phyloP scores from a whole-genome alignment of 2,797 vertebrate genomes.

The Perodicticus potto region DNA sequence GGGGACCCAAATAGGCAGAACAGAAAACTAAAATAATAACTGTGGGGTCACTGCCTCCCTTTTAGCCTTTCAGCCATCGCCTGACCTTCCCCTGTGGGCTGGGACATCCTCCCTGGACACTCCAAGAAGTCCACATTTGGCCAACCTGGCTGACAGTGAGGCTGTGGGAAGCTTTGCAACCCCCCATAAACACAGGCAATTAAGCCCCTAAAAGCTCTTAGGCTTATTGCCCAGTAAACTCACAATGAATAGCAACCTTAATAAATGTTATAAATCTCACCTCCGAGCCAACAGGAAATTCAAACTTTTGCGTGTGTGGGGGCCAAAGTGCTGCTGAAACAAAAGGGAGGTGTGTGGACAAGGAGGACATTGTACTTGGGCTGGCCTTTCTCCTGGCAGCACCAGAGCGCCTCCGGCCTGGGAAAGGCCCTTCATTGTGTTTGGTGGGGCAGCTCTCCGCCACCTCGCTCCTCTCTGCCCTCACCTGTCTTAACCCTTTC shows the following conservation, averaged over 20 bases:
- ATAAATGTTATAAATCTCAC: conserved; percentile 91
- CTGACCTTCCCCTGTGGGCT: conserved; percentile 1
- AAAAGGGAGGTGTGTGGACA: conserved; percentile 86
- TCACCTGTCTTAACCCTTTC: conserved; percentile 73
- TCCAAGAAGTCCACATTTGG: conserved; percentile 84
- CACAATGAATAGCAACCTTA: conserved; percentile 88
- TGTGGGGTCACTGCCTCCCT: conserved; percentile 29
- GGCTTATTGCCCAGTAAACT: conserved; percentile 90
- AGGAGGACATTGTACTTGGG: conserved; percentile 80
- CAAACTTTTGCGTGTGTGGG: conserved; percentile 87
- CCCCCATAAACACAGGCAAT: conserved; percentile 88
- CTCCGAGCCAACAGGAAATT: conserved; percentile 91
- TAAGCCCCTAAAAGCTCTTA: conserved; percentile 87
- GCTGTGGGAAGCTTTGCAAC: conserved; percentile 85
- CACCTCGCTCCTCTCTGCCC: conserved; percentile 52
- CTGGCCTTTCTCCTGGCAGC: conserved; percentile 47
- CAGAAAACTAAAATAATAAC: conserved; percentile 66
- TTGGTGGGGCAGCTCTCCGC: conserved; percentile 56
- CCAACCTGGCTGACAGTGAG: conserved; percentile 84
- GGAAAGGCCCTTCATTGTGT: conserved; percentile 73
- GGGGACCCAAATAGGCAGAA: conserved; percentile 56
- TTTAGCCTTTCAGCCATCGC: background rate
- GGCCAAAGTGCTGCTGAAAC: conserved; percentile 87
- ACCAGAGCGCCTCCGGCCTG: conserved; percentile 56
- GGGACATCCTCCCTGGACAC: background rate